These are phyloP conservation scores for Lithobates sylvaticus DNA, from an alignment of 2,797 vertebrate genomes.

Conservation along the genomic window DNA sequence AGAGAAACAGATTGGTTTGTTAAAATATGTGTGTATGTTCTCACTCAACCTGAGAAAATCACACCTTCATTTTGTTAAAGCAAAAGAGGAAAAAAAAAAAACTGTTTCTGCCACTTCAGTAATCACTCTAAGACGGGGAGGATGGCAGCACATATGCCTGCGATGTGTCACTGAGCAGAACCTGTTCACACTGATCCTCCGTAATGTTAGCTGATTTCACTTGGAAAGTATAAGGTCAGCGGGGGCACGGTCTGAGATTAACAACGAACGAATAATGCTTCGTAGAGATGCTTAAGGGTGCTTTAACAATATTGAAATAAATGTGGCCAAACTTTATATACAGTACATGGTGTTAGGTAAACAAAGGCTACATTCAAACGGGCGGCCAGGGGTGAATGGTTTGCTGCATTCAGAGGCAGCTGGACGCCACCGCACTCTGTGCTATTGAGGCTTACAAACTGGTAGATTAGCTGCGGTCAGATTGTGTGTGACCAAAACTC, in stretches of 20 bases:
- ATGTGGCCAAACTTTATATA: too few species aligned
- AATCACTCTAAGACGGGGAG: conserved; percentile 74
- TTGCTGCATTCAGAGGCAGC: too few species aligned
- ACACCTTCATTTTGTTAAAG: conserved; percentile 77
- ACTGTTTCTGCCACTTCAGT: conserved; percentile 75
- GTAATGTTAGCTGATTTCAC: conserved; percentile 66
- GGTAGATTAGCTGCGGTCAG: too few species aligned
- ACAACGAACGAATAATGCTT: neutral
- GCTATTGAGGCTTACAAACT: too few species aligned
- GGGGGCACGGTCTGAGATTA: neutral
- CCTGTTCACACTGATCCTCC: conserved; percentile 50
- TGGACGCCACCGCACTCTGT: too few species aligned
- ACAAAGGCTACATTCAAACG: too few species aligned
- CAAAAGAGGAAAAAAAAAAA: conserved; percentile 69
- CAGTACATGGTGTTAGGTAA: too few species aligned
- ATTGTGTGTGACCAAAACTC: too few species aligned
- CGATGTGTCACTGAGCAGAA: conserved; percentile 65
- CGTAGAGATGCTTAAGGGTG: neutral
- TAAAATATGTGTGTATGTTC: conserved; percentile 78
- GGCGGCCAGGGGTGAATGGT: too few species aligned
- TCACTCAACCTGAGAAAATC: conserved; percentile 82
- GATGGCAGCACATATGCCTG: conserved; percentile 75
- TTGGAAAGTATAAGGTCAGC: conserved; percentile 46
- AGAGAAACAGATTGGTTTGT: conserved; percentile 78
- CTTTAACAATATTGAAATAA: neutral